phyloP scores from a whole-genome alignment of 1,140 invertebrate genomes.

The Nasonia vitripennis region DNA sequence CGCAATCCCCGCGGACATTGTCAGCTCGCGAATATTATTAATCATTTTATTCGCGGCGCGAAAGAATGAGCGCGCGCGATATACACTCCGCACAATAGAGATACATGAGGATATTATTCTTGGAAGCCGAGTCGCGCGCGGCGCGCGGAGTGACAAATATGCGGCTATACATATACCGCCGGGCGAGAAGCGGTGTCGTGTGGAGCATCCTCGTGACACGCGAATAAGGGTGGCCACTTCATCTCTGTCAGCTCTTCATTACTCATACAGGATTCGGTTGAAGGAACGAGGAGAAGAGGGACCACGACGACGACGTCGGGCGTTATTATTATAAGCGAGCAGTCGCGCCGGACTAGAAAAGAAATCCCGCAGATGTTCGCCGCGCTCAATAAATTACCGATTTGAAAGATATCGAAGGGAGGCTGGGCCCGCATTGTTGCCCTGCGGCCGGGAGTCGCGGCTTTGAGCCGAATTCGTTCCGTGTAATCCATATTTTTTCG shows the following conservation, averaged over 20 bases:
- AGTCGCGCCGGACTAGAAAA: conserved; percentile 35
- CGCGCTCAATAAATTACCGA: conserved; percentile 56
- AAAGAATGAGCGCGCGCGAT: not conserved
- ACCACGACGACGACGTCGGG: not conserved
- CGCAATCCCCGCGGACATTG: not conserved
- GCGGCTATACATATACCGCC: conserved; percentile 26
- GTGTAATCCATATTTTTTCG: conserved; percentile 43
- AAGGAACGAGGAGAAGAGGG: not conserved
- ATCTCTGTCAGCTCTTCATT: conserved; percentile 64
- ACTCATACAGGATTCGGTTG: conserved; percentile 50
- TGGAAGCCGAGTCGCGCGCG: conserved; percentile 5
- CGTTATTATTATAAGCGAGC: not conserved
- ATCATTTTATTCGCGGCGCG: conserved; percentile 14
- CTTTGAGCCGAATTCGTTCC: conserved; percentile 41
- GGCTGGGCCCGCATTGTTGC: not conserved
- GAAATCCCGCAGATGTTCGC: conserved; percentile 55
- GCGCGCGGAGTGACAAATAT: conserved; percentile 36
- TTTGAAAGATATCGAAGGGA: conserved; percentile 47
- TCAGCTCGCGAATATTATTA: conserved; percentile 6
- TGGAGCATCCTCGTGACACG: conserved; percentile 42
- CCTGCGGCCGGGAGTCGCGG: conserved; percentile 10
- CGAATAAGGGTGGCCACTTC: conserved; percentile 61
- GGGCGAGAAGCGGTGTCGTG: conserved; percentile 2
- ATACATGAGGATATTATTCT: conserved; percentile 46
- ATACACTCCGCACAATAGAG: conserved; percentile 39